phyloP scores from a whole-genome alignment of 2,797 vertebrate species.

The Chelonia mydas region DNA sequence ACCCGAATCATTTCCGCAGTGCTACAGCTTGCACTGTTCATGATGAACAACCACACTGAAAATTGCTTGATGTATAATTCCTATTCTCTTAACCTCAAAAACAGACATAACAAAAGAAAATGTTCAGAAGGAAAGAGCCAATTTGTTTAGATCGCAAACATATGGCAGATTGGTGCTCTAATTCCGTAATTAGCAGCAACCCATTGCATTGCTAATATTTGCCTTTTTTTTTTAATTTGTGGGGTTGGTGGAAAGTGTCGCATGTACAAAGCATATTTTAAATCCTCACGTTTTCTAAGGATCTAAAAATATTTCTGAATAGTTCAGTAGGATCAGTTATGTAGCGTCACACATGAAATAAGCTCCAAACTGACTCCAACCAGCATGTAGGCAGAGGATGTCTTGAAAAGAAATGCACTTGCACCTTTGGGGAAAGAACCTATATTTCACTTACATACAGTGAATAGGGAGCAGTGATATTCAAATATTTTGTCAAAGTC shows the following conservation, averaged over 20 bases:
- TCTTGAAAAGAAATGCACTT: background rate
- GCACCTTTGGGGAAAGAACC: background rate
- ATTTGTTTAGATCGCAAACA: slow-evolving; percentile 47
- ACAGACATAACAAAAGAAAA: background rate
- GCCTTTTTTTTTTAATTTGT: background rate
- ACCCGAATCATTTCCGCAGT: background rate
- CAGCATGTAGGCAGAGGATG: background rate
- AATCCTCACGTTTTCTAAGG: background rate
- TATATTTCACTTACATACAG: background rate
- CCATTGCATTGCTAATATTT: background rate
- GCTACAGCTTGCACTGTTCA: background rate
- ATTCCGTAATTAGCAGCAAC: slow-evolving; percentile 3
- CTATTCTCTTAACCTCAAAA: background rate
- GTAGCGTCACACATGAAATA: background rate
- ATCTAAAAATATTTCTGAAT: background rate
- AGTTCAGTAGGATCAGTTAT: background rate
- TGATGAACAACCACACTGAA: background rate
- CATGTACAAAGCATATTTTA: background rate
- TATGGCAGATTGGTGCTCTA: background rate
- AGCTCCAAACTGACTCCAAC: background rate
- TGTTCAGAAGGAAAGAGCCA: slow-evolving; percentile 17
- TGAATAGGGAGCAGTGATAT: slow-evolving; percentile 15
- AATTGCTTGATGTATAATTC: background rate
- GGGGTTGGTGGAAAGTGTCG: slow-evolving; percentile 31
- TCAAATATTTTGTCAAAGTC: background rate